Conservation (phyloP, 2,113 vertebrate species). For the Serilophus lunatus region DNA sequence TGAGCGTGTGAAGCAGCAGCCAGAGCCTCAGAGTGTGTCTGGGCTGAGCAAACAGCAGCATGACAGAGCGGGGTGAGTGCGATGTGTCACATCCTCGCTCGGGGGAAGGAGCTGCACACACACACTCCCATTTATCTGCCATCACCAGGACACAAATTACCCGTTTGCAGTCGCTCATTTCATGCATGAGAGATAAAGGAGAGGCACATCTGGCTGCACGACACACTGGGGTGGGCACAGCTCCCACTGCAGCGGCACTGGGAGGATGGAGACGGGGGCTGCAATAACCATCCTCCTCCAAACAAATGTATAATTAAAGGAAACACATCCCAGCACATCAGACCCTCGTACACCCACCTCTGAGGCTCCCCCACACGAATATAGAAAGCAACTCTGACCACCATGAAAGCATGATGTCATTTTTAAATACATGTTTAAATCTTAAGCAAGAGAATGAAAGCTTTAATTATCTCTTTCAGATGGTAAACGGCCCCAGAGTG, state of each 20-base stretch:
- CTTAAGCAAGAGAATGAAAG: slow-evolving; percentile 5
- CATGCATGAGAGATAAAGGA: slow-evolving; percentile 29
- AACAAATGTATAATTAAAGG: slow-evolving; percentile 33
- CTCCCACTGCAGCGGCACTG: background rate
- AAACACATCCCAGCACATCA: background rate
- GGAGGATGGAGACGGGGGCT: background rate
- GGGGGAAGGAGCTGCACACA: background rate
- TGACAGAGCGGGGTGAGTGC: background rate
- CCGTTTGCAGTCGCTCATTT: background rate
- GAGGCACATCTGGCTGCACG: background rate
- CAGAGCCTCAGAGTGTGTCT: background rate
- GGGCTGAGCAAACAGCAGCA: background rate
- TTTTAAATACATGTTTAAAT: slow-evolving; percentile 34
- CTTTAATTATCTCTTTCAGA: slow-evolving; percentile 54
- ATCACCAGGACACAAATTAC: background rate
- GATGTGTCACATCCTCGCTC: background rate
- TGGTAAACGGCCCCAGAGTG: background rate
- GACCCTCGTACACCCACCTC: background rate
- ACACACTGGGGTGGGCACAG: background rate
- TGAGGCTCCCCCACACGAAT: slow-evolving; percentile 16
- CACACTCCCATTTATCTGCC: background rate
- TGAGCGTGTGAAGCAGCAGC: background rate
- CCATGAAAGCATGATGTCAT: slow-evolving; percentile 46
- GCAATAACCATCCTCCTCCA: background rate
- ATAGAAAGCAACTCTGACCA: slow-evolving; percentile 5